Base-by-base conservation (phyloP, 2,113 vertebrate genomes). In the Tupaia tana region DNA sequence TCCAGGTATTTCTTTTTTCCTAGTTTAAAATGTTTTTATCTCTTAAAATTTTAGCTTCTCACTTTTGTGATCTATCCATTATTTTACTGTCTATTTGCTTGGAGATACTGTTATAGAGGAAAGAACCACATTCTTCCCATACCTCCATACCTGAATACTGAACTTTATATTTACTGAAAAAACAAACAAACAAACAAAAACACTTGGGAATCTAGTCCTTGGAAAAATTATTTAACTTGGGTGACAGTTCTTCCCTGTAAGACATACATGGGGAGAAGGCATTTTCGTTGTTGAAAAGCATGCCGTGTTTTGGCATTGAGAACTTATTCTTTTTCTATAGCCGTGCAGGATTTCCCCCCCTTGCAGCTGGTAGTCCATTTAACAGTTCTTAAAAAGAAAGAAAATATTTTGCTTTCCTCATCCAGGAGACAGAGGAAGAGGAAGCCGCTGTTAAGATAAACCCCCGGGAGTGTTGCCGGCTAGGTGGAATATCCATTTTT, bases 381-480 rank as follows among this genome's bases (percentile, higher is more conserved):
- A 96, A 34, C 94, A 95, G 96, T 90, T 97, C 96, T 97, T 97
- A 89, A 96, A 89, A 92, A 63, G 84, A 93, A 96, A 97, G 95
- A 85, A 89, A 93, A 89, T 91, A 54, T 97, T 98, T 97, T 96
- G 95, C 84, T 98, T 96, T 96, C 66, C 92, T 89, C 97, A 80
- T 95, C 96, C 88, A 77, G 54, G 73, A 93, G 71, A 90, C 96
- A 84, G 93, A 92, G 54, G 66, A 15, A 81, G 81, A 97, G 94
- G 94, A 74, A 71, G 52, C 19, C 19, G 0, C 20, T 1, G 34
- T 89, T 79, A 86, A 97, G 93, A 97, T 88, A 95, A 97, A 95
- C 0, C 0, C 0, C 91, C 0, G 80, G 97, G 94, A 96, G 91
- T 3, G 89, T 12, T 93, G 91, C 93, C 93, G 79, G 96, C 63